Base-by-base conservation (phyloP, 1,140 invertebrate genomes). In the Rhyzopertha dominica region DNA sequence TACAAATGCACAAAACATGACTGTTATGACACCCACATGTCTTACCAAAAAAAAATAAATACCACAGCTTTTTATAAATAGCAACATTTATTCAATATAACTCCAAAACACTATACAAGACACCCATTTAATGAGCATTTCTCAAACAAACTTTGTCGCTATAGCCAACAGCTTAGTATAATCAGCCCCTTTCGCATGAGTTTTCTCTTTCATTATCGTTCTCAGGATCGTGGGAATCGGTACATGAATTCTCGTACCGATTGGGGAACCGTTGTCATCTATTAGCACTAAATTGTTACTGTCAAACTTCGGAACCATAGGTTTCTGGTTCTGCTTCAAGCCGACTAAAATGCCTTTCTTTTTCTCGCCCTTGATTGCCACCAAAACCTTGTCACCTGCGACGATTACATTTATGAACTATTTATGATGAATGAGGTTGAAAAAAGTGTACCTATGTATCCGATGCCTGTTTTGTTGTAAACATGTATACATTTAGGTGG, bases 291-390 rank as follows among this genome's bases (percentile, higher is more conserved):
- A 66, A 71, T 99, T 99, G 63, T 99, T 99, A 51, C 83, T 91
- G 67, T 99, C 96, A 71, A 91, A 95, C 61, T 85, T 87, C 0
- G 95, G 95, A 22, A 95, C 74, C 66, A 89, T 85, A 3, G 82
- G 64, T 42, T 79, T 77, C 62, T 96, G 90, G 41, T 78, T 80
- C 62, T 91, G 83, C 63, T 92, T 93, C 1, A 90, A 71, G 1
- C 96, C 96, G 16, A 99, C 95, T 32, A 99, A 74, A 47, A 95
- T 89, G 2, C 84, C 96, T 69, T 94, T 94, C 63, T 93, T 95
- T 77, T 95, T 98, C 65, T 98, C 85, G 18, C 95, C 95, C 68
- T 89, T 91, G 51, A 99, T 90, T 3, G 96, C 92, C n/a, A 98
- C 82, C 53, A 98, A 62, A 7, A 99, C 84, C 77, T 79, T 85